Percentiles rank a stretch among this genome's conserved stretches.
These are phyloP conservation scores for Rhopalosiphum maidis DNA, from an alignment of 1,140 invertebrate species.

Conservation along the genomic window DNA sequence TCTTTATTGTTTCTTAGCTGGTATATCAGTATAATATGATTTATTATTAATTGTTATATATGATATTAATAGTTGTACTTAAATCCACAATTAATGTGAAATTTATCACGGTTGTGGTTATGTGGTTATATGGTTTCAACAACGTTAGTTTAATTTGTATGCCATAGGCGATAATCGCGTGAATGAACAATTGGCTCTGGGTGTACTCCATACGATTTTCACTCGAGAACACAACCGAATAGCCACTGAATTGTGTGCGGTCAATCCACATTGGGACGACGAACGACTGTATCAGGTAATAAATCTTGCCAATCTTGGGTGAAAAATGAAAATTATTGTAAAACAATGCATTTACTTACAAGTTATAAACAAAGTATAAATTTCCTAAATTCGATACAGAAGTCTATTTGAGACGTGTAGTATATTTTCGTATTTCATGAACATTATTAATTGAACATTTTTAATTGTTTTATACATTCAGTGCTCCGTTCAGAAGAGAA, in stretches of 20 bases:
- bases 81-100: no score
- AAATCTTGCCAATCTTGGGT: neutral
- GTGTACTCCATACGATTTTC: conserved; percentile 78
- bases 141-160: neutral
- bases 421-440: no score
- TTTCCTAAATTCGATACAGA: no score
- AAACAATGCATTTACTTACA: no score
- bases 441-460: no score
- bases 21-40: conserved; percentile 59
- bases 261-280: conserved; percentile 90
- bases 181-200: conserved; percentile 68
- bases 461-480: no score
- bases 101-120: neutral
- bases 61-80: no score
- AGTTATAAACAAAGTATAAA: no score
- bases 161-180: conserved; percentile 63
- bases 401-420: no score
- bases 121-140: neutral
- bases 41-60: no score
- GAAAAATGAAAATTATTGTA: no score
- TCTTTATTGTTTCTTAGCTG: conserved; percentile 68
- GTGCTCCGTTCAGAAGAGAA: no score
- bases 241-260: conserved; percentile 71
- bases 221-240: conserved; percentile 91
- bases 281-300: conserved; percentile 87